Evolutionary conservation across 2,888 invertebrate species (phyloP).

Genomic region (Monochamus alternatus): DNA sequence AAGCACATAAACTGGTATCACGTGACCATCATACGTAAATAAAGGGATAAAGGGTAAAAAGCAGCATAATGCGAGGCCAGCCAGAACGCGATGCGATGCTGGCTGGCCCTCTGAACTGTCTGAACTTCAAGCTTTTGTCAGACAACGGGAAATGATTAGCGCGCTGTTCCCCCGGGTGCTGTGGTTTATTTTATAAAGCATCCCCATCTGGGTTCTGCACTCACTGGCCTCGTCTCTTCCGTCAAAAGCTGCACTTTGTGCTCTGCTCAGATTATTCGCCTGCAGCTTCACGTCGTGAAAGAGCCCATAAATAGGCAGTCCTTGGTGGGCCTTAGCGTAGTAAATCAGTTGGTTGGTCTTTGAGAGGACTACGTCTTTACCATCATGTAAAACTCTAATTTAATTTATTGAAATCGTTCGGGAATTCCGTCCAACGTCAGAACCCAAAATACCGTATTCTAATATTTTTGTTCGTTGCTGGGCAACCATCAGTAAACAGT

Average conservation of each 20-base stretch:
- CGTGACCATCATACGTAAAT: slow-evolving; percentile 21
- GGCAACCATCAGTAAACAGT: too few species aligned
- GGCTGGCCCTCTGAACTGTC: slow-evolving; percentile 19
- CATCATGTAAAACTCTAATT: too few species aligned
- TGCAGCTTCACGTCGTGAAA: slow-evolving; percentile 17
- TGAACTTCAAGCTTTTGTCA: slow-evolving; percentile 33
- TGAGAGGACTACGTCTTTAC: too few species aligned
- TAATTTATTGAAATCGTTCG: too few species aligned
- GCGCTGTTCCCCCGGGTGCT: slow-evolving; percentile 27
- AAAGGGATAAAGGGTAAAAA: slow-evolving; percentile 19
- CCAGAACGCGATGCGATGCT: slow-evolving; percentile 27
- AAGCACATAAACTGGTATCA: slow-evolving; percentile 7
- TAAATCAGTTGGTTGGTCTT: background rate
- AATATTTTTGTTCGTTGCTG: too few species aligned
- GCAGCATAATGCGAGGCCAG: slow-evolving; percentile 23
- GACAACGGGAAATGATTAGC: slow-evolving; percentile 37
- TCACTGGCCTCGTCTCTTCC: slow-evolving; percentile 27
- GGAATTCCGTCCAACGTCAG: too few species aligned
- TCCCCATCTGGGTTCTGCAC: slow-evolving; percentile 27
- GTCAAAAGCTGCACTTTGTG: slow-evolving; percentile 19
- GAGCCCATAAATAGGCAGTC: slow-evolving; percentile 19
- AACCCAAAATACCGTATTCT: too few species aligned
- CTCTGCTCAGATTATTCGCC: slow-evolving; percentile 8
- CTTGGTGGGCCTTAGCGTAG: background rate
- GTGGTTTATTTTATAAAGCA: slow-evolving; percentile 32